Evolutionary conservation across 2,113 vertebrate species (phyloP), one percentile per base, ranked within the genome.

Genomic region (Abramis brama): DNA sequence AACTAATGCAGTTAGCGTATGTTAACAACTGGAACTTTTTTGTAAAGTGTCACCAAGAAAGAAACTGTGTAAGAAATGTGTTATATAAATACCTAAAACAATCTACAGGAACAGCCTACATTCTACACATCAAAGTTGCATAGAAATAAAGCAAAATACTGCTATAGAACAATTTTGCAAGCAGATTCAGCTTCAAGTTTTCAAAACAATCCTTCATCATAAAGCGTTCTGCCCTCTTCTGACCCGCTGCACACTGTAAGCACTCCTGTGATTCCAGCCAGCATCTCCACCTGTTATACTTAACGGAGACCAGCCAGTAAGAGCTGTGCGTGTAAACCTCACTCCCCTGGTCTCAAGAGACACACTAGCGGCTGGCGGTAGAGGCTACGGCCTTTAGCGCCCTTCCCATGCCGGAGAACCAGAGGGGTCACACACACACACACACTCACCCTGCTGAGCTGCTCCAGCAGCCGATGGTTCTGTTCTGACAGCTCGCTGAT

Each of bases 391-490:
- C 30, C 30, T 33, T 36, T 36, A 36, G 36, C 36, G 36, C 5
- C 36, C 5, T 36, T 36, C 36, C 36, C 5, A 36, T 36, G 36
- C 36, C 36, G 5, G 36, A 36, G 36, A 36, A 36, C 36, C 5
- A 0, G 5, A 6, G 36, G 36, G 36, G 36, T 36, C 45, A 45
- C 45, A 45, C 45, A 45, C 45, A 45, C 39, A 4, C 47, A 50
- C 47, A 50, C 33, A 92, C 97, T 99, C 89, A 99, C 98, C 96
- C 95, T 96, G 91, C 93, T 97, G 91, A 99, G 97, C 92, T 99
- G 97, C 93, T 99, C 97, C 92, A 99, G 91, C 87, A 99, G 95
- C 90, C 97, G 95, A 86, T 99, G 97, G 96, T 99, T 99, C 94
- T 99, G 97, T 93, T 99, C 98, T 0, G 97, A 97, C 75, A 99